Conservation (phyloP, 2,797 vertebrate genomes). For the Thripadectes ignobilis region DNA sequence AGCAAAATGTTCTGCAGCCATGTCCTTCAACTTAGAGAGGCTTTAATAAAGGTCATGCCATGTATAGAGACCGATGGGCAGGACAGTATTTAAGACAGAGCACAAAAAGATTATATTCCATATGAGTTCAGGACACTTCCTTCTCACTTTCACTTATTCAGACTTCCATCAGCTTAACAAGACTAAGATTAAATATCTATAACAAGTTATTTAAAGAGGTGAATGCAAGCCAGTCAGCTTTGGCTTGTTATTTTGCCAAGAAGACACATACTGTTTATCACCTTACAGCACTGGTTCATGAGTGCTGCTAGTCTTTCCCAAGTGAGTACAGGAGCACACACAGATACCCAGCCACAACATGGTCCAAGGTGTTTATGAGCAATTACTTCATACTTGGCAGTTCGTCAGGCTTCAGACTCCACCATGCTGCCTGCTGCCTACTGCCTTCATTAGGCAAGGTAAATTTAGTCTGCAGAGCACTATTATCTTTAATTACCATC, state of each 20-base stretch:
- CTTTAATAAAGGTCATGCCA: not conserved
- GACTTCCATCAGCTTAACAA: not conserved
- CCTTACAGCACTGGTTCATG: accelerated
- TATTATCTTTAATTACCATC: conserved; percentile 48
- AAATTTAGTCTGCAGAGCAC: not conserved
- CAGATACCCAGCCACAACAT: not conserved
- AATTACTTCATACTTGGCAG: not conserved
- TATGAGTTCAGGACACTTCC: not conserved
- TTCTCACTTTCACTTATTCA: not conserved
- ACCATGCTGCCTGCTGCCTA: not conserved
- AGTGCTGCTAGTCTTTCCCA: not conserved
- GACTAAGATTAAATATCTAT: not conserved
- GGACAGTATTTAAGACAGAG: not conserved
- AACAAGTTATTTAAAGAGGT: not conserved
- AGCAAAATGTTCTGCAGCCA: not conserved
- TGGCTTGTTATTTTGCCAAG: not conserved
- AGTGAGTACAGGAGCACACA: not conserved
- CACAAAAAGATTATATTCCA: not conserved
- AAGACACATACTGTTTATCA: not conserved
- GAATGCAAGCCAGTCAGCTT: not conserved
- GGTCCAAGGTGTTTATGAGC: not conserved
- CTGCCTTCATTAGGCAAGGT: not conserved
- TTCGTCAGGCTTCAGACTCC: not conserved
- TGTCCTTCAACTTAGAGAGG: not conserved
- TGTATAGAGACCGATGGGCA: not conserved